A percentile compares a stretch with the other conserved stretches of the same genome.
Evolutionary conservation across 2,113 vertebrate genomes (phyloP).

Genomic region (Piliocolobus tephrosceles): DNA sequence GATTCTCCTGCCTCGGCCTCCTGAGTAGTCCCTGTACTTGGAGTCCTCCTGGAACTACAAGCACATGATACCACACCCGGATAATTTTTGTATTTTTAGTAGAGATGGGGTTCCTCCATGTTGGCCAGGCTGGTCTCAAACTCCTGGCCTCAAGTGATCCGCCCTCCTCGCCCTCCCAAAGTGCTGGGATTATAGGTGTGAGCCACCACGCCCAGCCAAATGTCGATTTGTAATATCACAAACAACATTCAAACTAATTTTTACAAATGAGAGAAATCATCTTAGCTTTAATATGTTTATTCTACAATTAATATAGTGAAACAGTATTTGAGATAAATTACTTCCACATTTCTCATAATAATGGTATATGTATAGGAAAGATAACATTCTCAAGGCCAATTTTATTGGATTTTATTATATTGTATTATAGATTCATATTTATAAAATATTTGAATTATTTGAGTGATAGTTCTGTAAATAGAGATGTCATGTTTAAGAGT

Average conservation of each 20-base stretch:
- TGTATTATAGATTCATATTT: not conserved
- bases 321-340: not conserved
- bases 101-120: too few species aligned
- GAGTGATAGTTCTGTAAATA: not conserved
- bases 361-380: not conserved
- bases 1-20: too few species aligned
- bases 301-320: not conserved
- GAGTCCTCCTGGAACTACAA: too few species aligned
- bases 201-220: too few species aligned
- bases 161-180: too few species aligned
- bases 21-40: too few species aligned
- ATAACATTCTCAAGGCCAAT: not conserved
- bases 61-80: too few species aligned
- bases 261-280: not conserved
- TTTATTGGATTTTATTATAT: not conserved
- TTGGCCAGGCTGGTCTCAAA: too few species aligned
- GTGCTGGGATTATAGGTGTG: too few species aligned
- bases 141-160: too few species aligned
- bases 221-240: not conserved
- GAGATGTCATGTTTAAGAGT: not conserved
- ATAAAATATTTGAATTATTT: conserved; percentile 8
- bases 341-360: not conserved
- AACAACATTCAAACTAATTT: not conserved
- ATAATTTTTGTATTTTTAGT: too few species aligned
- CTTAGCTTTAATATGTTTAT: not conserved